These are phyloP conservation scores for Squalus acanthias DNA, from an alignment of 2,797 vertebrate genomes.

Conservation along the genomic window DNA sequence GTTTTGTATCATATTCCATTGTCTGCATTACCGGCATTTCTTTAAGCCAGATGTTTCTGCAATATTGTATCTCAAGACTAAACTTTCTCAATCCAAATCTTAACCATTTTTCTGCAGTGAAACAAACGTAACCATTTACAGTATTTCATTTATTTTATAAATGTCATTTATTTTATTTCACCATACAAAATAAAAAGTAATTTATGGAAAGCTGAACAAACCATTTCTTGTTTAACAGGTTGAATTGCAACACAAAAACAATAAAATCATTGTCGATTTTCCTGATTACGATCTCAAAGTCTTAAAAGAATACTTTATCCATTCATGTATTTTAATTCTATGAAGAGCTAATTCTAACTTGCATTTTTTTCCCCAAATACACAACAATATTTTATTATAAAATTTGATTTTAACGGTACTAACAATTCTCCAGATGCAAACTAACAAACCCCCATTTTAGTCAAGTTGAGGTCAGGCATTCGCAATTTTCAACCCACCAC, in stretches of 20 bases:
- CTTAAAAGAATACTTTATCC: background rate
- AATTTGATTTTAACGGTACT: background rate
- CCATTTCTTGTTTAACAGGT: background rate
- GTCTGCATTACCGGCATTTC: background rate
- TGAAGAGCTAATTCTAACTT: background rate
- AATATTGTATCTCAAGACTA: background rate
- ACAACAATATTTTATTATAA: background rate
- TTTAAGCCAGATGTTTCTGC: slow-evolving; percentile 18
- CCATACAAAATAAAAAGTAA: background rate
- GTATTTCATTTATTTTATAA: background rate
- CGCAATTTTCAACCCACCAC: background rate
- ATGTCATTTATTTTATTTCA: background rate
- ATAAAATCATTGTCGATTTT: background rate
- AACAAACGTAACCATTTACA: background rate
- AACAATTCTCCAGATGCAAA: background rate
- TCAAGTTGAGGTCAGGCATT: background rate
- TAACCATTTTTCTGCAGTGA: background rate
- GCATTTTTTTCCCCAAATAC: background rate
- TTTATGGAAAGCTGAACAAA: background rate
- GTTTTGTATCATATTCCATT: slow-evolving; percentile 13
- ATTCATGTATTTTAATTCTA: background rate
- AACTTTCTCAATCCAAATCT: background rate
- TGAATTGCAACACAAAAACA: background rate
- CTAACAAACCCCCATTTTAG: background rate
- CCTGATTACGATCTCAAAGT: background rate